Conservation (phyloP, 2,113 vertebrate genomes). For the Lycocorax pyrrhopterus region DNA sequence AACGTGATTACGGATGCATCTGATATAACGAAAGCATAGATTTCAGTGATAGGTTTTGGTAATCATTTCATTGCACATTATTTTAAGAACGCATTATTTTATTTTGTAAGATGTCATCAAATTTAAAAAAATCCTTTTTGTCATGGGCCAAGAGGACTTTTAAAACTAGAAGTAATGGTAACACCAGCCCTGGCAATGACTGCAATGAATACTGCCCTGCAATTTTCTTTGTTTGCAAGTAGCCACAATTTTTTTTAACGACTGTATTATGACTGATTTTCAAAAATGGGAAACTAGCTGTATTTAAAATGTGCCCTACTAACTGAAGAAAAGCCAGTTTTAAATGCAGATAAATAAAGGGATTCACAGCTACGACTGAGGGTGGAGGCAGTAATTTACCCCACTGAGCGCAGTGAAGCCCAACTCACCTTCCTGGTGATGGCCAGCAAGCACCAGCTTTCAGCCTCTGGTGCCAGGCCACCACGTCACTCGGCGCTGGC, state of each 20-base stretch:
- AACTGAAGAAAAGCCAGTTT: not conserved
- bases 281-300: not conserved
- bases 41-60: not conserved
- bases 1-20: not conserved
- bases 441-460: not conserved
- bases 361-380: not conserved
- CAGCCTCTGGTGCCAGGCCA: not conserved
- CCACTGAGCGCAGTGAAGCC: not conserved
- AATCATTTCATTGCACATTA: not conserved
- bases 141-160: not conserved
- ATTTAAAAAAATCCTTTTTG: not conserved
- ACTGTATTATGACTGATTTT: not conserved
- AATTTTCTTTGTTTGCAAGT: not conserved
- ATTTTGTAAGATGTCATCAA: slow-evolving; percentile 21
- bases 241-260: not conserved
- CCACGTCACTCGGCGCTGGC: fast-evolving
- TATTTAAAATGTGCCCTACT: not conserved
- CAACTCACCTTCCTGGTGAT: fast-evolving
- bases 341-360: not conserved
- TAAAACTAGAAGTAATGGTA: slow-evolving; percentile 2
- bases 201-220: not conserved
- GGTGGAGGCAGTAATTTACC: not conserved
- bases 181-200: not conserved
- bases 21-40: not conserved
- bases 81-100: slow-evolving; percentile 12